Percentiles rank a stretch among this genome's conserved stretches.
phyloP scores from a whole-genome alignment of 2,888 invertebrate genomes.

The Cheilosia pagana region DNA sequence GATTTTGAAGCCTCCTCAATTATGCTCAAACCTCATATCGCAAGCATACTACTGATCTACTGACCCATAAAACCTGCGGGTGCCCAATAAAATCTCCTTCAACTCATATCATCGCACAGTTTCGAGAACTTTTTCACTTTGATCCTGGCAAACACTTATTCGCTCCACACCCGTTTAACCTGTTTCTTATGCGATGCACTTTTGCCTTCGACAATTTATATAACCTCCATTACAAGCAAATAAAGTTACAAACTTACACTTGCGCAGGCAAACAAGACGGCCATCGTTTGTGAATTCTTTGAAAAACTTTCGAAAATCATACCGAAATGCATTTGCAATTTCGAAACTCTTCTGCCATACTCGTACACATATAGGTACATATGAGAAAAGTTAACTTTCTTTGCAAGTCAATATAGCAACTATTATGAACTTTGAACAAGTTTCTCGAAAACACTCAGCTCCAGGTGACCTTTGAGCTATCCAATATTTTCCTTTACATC shows the following conservation, averaged over 20 bases:
- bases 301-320: conserved; percentile 15
- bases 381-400: conserved; percentile 43
- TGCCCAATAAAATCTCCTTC: no score
- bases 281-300: conserved; percentile 5
- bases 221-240: conserved; percentile 2
- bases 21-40: no score
- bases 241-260: conserved; percentile 14
- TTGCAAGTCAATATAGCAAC: conserved; percentile 65
- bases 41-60: no score
- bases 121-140: conserved; percentile 21
- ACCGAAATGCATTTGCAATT: conserved; percentile 15
- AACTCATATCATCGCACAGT: no score
- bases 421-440: conserved; percentile 59
- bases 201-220: conserved; percentile 30
- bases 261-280: neutral
- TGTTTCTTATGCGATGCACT: conserved; percentile 2
- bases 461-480: neutral
- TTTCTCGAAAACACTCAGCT: conserved; percentile 8
- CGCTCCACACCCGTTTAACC: conserved; percentile 25
- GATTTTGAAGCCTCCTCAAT: no score
- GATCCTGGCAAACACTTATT: conserved; percentile 48
- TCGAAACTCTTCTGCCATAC: neutral
- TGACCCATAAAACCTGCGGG: no score
- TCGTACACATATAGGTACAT: neutral
- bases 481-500: no score